Base-by-base conservation (phyloP, 2,888 invertebrate species). In the Stenurella melanura region DNA sequence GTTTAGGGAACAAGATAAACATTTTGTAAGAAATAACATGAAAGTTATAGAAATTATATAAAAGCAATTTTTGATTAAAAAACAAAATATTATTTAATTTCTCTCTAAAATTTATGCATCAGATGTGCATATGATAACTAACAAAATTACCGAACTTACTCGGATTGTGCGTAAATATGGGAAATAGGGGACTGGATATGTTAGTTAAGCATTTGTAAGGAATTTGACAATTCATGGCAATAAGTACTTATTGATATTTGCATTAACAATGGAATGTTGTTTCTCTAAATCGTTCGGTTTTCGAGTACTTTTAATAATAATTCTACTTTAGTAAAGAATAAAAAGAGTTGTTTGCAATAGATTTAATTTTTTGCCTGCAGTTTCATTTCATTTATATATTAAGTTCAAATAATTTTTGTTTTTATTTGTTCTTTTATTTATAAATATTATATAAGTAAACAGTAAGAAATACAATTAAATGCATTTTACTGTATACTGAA, bases 121-220 rank as follows among this genome's bases (percentile, higher is more conserved):
- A 5, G 6, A 42, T 15, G 11, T n/a, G 3, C 3, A 42, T 12
- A 1, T 42, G 12, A 12, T 42, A 12, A 42, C 42, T 15, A 4
- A 42, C 15, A 42, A 11, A 7, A 42, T 42, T 42, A 15, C 6
- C 2, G 50, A n/a, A 50, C 50, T 50, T 6, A 15, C 6, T n/a
- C n/a, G n/a, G 10, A 21, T 19, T 56, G 19, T 58, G 58, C 10
- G 58, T 12, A 58, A 19, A 58, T 58, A 58, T 11, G 9, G 11
- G 11, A 1, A 66, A 17, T n/a, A n/a, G n/a, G 38, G 64, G 67
- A 67, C 56, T 67, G 15, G 67, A 26, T 21, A 12, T 67, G 15
- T 56, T 67, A 67, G 67, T 67, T 67, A 67, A 67, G 67, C 67
- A 67, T 67, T 67, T 67, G 67, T n/a, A 26, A 30, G 0, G 11